Base-by-base conservation (phyloP, 1,140 invertebrate genomes). In the Drosophila baimaii region DNA sequence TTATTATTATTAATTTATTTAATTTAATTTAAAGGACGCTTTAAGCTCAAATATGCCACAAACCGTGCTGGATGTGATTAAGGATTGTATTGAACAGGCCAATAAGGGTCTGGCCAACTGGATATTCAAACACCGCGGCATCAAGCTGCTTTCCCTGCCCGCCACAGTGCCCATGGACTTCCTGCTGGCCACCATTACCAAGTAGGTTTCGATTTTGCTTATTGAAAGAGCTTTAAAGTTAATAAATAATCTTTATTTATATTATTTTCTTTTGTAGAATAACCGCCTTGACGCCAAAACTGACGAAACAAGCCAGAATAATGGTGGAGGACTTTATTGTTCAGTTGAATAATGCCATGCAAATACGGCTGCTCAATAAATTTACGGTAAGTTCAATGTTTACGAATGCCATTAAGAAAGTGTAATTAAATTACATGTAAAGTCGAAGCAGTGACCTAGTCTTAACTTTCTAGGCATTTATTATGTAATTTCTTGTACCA, bases 61-160 rank as follows among this genome's bases (percentile, higher is more conserved):
- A 81, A 96, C 96, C 2, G 95, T 98, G 25, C 94, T 97, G 91
- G 95, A 94, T 74, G 95, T 97, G 83, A 97, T 99, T 90, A 97
- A 98, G 94, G 96, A 97, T 88, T 97, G 97, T 1, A 98, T 98
- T 73, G 96, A 98, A 81, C 95, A 96, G 2, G 97, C 97, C 0
- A 98, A 98, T 91, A 97, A 96, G 91, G 97, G 97, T 15, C 90
- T 98, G 29, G 93, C 97, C 31, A 98, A 97, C 92, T 98, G 97
- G 96, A 92, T 98, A 23, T 97, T 97, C 90, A 95, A 96, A 79
- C 95, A 97, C 79, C 93, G 94, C 70, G 95, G 96, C 31, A 95
- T 98, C 91, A 95, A 96, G 77, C 92, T 97, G 35, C 92, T 98
- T 13, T 95, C 95, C 56, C 92, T 98, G 33, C 97, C 98, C 0